A percentile compares a stretch with the other conserved stretches of the same genome.
phyloP scores from a whole-genome alignment of 2,797 vertebrate genomes.

The Molossus alvarezi region DNA sequence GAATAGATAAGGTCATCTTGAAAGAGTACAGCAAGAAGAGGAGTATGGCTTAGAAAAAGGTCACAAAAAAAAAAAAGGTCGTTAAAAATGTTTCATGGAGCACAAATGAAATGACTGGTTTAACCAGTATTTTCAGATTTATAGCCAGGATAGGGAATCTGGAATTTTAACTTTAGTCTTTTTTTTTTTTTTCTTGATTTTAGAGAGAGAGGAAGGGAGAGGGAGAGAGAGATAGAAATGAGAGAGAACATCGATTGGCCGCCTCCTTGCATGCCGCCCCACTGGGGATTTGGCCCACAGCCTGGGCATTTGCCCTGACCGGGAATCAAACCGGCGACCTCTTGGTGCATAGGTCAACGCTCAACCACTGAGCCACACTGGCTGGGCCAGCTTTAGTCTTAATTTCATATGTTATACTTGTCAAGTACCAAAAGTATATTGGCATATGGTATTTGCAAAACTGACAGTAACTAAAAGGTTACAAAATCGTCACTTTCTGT shows the following conservation, averaged over 20 bases:
- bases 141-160: background rate
- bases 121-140: background rate
- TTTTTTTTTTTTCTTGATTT: too few relatives aligned
- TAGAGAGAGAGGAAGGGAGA: too few relatives aligned
- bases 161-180: background rate
- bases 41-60: slow-evolving; percentile 6
- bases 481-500: background rate
- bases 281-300: too few relatives aligned
- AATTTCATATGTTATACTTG: slow-evolving; percentile 5
- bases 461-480: background rate
- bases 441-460: background rate
- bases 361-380: too few relatives aligned
- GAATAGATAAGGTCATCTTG: background rate
- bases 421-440: slow-evolving; percentile 8
- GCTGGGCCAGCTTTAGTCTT: background rate
- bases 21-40: background rate
- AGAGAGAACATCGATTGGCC: too few relatives aligned
- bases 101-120: background rate
- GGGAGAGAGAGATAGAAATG: too few relatives aligned
- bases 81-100: slow-evolving; percentile 2
- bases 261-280: too few relatives aligned
- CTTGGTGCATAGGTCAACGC: too few relatives aligned
- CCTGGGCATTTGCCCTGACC: too few relatives aligned
- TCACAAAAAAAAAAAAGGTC: background rate
- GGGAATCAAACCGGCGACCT: too few relatives aligned